Evolutionary conservation across 2,797 vertebrate species (phyloP), one percentile per base, ranked within the genome.

Genomic region (Meda fulgida): DNA sequence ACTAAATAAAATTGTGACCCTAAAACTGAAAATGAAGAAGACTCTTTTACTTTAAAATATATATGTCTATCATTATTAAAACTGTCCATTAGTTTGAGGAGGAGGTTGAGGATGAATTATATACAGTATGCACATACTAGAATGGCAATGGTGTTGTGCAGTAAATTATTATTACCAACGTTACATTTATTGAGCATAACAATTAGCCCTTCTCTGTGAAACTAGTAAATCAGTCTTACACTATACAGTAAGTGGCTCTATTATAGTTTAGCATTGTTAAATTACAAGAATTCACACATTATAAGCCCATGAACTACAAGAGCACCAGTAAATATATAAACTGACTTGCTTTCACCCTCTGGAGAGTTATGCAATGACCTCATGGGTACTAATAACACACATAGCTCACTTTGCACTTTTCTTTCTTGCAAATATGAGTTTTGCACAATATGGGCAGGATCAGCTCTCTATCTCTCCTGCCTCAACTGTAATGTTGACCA

Each of bases 361-460:
- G 26, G 66, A 84, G 53, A 63, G 51, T 84, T 79, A 46, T 84
- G 76, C 53, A 84, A 79, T 72, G 67, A 63, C 66, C 67, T 48
- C 40, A 36, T 79, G 76, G 77, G 53, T 72, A 48, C 53, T 84
- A 84, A 63, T 72, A 63, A 63, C 51, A 78, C 55, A 70, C 36
- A 78, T 69, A 18, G 26, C 76, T 78, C 38, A 7, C 53, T 71
- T 51, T 72, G 38, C 40, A 53, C 55, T 38, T 38, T 38, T 38
- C 36, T 85, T 71, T 71, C 53, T 72, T 63, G 76, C 66, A 48
- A 66, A 84, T 69, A 70, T 71, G 83, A 79, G 67, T 80, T 85
- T 80, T 73, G 21, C 75, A 78, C 65, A 78, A 78, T 69, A 60
- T 77, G 75, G 38, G 29, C 75, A 69, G 65, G 36, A 46, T 70